These are phyloP conservation scores for Catharus minimus DNA, from an alignment of 2,113 vertebrate species.

Conservation along the genomic window DNA sequence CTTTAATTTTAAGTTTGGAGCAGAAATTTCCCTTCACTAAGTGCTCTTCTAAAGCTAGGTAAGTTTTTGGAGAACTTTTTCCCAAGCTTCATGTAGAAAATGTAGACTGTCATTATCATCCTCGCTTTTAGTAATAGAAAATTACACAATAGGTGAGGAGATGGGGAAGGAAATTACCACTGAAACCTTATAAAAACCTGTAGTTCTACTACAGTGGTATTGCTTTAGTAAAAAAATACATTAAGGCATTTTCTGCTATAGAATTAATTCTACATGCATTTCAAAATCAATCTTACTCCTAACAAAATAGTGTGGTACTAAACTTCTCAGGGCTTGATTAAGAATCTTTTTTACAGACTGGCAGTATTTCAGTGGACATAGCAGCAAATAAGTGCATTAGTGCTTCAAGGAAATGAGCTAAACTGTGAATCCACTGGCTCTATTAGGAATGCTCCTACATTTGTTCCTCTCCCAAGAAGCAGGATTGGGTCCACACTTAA, in stretches of 20 bases:
- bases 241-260: neutral
- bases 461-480: neutral
- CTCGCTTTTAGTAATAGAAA: neutral
- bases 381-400: neutral
- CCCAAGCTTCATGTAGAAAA: neutral
- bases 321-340: neutral
- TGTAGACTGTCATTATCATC: fast-evolving
- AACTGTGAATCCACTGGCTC: neutral
- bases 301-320: neutral
- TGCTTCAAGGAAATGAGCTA: neutral
- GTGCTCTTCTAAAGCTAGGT: neutral
- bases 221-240: neutral
- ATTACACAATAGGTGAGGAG: neutral
- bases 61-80: neutral
- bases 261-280: neutral
- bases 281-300: neutral
- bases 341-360: neutral
- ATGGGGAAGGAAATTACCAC: neutral
- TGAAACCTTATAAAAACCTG: neutral
- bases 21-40: neutral
- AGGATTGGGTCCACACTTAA: neutral
- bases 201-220: neutral
- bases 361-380: neutral
- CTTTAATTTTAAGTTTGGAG: neutral
- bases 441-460: neutral